A percentile compares a stretch with the other conserved stretches of the same genome.
Conservation (phyloP, 2,797 vertebrate species). For the Pelochelys cantorii region DNA sequence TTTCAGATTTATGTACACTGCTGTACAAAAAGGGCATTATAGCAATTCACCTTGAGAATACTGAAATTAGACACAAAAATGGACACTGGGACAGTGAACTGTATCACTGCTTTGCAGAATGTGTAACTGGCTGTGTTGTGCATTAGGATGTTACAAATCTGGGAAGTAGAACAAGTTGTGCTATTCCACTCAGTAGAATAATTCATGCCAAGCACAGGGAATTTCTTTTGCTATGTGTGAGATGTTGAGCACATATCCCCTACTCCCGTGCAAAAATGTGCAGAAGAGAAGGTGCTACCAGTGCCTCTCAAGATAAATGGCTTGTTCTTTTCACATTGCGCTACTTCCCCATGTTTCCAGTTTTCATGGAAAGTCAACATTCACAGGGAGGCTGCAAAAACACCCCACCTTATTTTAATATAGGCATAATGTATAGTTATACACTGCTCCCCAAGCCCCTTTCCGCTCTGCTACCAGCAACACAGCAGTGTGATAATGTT, state of each 20-base stretch:
- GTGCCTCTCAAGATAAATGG: not conserved
- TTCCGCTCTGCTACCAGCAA: not conserved
- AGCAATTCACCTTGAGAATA: constrained; percentile 8
- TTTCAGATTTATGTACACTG: constrained; percentile 48
- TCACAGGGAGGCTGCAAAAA: not conserved
- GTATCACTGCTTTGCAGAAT: constrained; percentile 13
- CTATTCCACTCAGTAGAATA: constrained; percentile 36
- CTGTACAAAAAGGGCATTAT: not conserved
- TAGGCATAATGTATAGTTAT: not conserved
- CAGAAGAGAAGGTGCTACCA: not conserved
- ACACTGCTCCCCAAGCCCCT: not conserved
- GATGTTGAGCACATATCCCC: not conserved
- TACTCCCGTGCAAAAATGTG: not conserved
- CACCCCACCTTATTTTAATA: not conserved
- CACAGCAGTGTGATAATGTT: constrained; percentile 4
- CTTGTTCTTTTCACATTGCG: not conserved
- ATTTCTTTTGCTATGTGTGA: not conserved
- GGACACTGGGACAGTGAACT: constrained; percentile 21
- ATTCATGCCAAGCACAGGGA: not conserved
- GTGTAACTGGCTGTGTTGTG: not conserved
- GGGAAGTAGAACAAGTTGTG: constrained; percentile 40
- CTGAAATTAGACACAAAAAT: constrained; percentile 30
- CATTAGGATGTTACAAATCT: constrained; percentile 19
- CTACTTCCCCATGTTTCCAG: not conserved
- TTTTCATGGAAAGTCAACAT: constrained; percentile 23